A percentile compares a stretch with the other conserved stretches of the same genome.
phyloP scores from a whole-genome alignment of 2,113 vertebrate species.

The Odobenus rosmarus region DNA sequence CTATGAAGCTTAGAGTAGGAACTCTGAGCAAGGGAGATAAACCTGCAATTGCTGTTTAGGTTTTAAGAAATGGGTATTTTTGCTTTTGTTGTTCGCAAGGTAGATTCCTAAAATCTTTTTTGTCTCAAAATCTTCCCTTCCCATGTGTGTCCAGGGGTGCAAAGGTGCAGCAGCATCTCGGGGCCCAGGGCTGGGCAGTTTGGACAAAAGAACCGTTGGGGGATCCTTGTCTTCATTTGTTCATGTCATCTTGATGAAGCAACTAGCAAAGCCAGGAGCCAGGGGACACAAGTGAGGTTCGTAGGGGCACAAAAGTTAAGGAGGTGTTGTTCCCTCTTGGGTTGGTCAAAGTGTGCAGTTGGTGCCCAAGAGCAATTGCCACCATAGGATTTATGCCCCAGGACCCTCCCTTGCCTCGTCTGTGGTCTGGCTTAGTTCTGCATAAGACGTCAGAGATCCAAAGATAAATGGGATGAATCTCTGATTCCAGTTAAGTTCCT shows the following conservation, averaged over 20 bases:
- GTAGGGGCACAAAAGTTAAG: not conserved
- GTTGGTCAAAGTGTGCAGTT: not conserved
- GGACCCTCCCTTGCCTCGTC: not conserved
- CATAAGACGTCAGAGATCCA: not conserved
- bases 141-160: not conserved
- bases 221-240: not conserved
- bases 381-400: not conserved
- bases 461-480: not conserved
- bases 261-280: not conserved
- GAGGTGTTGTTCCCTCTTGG: not conserved
- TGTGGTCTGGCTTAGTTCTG: not conserved
- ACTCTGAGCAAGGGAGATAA: conserved; percentile 41
- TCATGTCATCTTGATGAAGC: not conserved
- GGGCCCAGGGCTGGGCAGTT: not conserved
- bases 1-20: conserved; percentile 9
- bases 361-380: not conserved
- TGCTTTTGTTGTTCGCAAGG: not conserved
- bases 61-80: not conserved
- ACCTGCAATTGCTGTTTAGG: not conserved
- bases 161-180: not conserved
- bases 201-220: not conserved
- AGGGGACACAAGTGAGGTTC: not conserved
- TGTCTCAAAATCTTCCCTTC: not conserved
- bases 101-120: conserved; percentile 39
- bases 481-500: not conserved